These are phyloP conservation scores for Hesperia comma DNA, from an alignment of 2,888 invertebrate species.

Conservation along the genomic window DNA sequence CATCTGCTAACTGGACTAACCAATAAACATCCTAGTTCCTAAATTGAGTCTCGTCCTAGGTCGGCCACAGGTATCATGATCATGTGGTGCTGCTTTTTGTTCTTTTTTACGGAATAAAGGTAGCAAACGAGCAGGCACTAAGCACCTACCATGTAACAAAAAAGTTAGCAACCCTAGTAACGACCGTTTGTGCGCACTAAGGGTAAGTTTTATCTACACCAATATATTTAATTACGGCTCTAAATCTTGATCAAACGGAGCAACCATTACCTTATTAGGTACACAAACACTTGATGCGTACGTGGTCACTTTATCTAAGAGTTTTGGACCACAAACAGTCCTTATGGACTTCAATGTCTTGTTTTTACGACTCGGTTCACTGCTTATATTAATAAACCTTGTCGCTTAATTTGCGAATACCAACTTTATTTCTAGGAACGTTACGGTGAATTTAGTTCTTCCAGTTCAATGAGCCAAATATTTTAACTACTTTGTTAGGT, in stretches of 20 bases:
- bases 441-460: neutral
- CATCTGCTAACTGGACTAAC: no score
- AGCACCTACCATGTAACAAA: no score
- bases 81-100: no score
- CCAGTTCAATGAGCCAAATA: neutral
- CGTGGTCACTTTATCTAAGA: conserved; percentile 56
- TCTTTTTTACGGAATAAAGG: no score
- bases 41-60: no score
- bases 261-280: conserved; percentile 45
- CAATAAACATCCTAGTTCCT: no score
- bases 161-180: neutral
- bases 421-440: neutral
- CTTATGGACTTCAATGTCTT: conserved; percentile 46
- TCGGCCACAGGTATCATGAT: no score
- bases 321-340: conserved; percentile 48
- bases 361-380: conserved; percentile 43
- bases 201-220: conserved; percentile 33
- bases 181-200: conserved; percentile 35
- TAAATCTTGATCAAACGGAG: conserved; percentile 35
- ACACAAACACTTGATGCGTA: conserved; percentile 47
- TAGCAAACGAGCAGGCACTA: no score
- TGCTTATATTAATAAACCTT: conserved; percentile 12
- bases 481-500: conserved; percentile 4
- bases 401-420: neutral
- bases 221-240: conserved; percentile 36